phyloP scores from a whole-genome alignment of 2,113 vertebrate genomes.

The Triplophysa dalaica region DNA sequence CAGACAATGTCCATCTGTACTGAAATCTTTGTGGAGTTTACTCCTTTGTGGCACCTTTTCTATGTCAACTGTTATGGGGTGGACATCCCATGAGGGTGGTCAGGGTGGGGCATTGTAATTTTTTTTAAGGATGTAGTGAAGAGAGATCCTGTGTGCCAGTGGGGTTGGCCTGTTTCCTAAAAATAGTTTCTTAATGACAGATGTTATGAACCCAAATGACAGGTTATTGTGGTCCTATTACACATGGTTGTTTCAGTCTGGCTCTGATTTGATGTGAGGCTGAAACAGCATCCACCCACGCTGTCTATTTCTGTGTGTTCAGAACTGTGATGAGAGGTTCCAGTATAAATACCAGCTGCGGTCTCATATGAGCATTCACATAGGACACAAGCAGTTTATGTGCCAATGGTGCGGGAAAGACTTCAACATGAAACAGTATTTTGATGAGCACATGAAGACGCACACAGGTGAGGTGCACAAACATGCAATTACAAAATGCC shows the following conservation, averaged over 20 bases:
- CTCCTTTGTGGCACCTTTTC: not conserved
- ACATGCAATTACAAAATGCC: not conserved
- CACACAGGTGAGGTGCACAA: conserved; percentile 87
- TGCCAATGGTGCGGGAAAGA: conserved; percentile 99
- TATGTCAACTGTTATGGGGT: not conserved
- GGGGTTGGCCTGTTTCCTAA: conserved; percentile 36
- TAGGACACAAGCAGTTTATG: conserved; percentile 98
- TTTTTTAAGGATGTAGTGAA: not conserved
- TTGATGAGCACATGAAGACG: conserved; percentile 97
- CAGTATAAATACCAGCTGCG: conserved; percentile 98
- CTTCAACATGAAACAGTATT: conserved; percentile 99
- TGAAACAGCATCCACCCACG: conserved; percentile 44
- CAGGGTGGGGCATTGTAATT: conserved; percentile 41
- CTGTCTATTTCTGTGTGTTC: conserved; percentile 43
- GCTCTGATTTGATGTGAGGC: conserved; percentile 4
- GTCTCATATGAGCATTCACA: conserved; percentile 98
- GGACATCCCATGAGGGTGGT: conserved; percentile 22
- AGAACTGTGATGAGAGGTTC: conserved; percentile 93
- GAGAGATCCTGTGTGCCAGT: conserved; percentile 8
- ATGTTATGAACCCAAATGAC: conserved; percentile 47
- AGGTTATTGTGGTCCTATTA: conserved; percentile 38
- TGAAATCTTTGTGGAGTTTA: not conserved
- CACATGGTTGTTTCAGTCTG: conserved; percentile 5
- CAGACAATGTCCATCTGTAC: too few relatives aligned
- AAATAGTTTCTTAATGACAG: conserved; percentile 53